Evolutionary conservation across 2,113 vertebrate genomes (phyloP), one percentile per base, ranked within the genome.

Genomic region (Guaruba guarouba): DNA sequence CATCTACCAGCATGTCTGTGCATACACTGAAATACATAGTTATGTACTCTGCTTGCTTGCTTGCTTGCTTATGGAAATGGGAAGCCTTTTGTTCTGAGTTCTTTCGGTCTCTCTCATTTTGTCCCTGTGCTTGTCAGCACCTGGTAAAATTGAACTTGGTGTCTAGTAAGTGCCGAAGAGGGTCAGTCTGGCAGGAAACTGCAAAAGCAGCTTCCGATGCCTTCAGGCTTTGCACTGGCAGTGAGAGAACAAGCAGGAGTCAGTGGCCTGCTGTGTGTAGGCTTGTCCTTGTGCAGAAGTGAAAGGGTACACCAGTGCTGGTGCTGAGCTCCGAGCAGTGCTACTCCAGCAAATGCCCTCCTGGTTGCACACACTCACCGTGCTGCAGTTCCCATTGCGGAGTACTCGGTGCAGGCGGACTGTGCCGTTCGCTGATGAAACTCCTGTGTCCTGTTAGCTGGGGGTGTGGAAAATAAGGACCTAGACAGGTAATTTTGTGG

Each of bases 321-420:
- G 49, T 31, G 19, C 61, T 27, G 0, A 44, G 31, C 24, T 73
- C 52, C 13, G 11, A 48, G 76, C 16, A n/a, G 70, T 22, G 35
- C 46, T 67, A n/a, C 31, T n/a, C 8, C 16, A 24, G 41, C 59
- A 54, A 23, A 64, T 39, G 14, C 63, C 46, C 41, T 67, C 25
- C 57, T 49, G 22, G n/a, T 16, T 77, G 27, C 31, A n/a, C 23
- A 7, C 6, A 1, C 1, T 5, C 51, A 7, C 27, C 0, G 1
- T 44, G 31, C 59, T 62, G 48, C 75, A 46, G 31, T 37, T 77
- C 17, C 24, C 31, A 2, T 12, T 35, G 35, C 78, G 24, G 31
- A 37, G 27, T 46, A 8, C 70, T 75, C 6, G 1, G 57, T 27
- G 46, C 59, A 31, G 52, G 59, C 2, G 3, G 31, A 28, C 51